phyloP scores from a whole-genome alignment of 2,797 vertebrate species.

The Myioborus melanocephalus region DNA sequence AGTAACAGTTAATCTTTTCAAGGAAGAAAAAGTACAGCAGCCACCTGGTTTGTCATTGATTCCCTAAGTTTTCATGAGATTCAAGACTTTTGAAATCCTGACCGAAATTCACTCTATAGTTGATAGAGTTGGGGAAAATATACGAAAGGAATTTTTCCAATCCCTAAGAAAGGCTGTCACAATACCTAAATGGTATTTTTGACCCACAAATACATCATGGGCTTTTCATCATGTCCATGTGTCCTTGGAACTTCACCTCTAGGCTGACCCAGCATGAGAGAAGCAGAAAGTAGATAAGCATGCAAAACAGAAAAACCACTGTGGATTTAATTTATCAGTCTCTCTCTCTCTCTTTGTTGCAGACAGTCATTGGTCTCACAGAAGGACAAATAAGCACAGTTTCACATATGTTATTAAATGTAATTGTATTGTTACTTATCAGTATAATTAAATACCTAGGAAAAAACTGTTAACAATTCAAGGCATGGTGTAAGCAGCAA shows the following conservation, averaged over 20 bases:
- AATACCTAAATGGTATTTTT: background rate
- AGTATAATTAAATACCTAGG: constrained; percentile 63
- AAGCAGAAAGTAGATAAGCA: background rate
- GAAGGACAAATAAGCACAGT: constrained; percentile 45
- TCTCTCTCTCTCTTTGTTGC: background rate
- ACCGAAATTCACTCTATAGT: background rate
- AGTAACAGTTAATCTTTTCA: background rate
- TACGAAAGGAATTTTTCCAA: background rate
- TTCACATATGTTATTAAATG: constrained; percentile 57
- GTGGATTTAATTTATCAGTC: background rate
- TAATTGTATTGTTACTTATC: constrained; percentile 67
- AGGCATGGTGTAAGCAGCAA: constrained; percentile 6
- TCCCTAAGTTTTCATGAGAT: background rate
- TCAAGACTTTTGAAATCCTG: background rate
- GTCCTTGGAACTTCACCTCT: background rate
- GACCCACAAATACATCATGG: background rate
- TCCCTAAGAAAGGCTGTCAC: background rate
- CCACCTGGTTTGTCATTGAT: background rate
- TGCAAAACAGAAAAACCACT: background rate
- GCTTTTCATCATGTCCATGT: background rate
- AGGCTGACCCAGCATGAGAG: background rate
- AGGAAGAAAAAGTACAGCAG: background rate
- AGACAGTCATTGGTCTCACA: background rate
- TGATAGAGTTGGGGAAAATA: background rate
- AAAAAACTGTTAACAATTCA: constrained; percentile 62